Base-by-base conservation (phyloP, 2,797 vertebrate genomes). In the Eupleurogrammus muticus region DNA sequence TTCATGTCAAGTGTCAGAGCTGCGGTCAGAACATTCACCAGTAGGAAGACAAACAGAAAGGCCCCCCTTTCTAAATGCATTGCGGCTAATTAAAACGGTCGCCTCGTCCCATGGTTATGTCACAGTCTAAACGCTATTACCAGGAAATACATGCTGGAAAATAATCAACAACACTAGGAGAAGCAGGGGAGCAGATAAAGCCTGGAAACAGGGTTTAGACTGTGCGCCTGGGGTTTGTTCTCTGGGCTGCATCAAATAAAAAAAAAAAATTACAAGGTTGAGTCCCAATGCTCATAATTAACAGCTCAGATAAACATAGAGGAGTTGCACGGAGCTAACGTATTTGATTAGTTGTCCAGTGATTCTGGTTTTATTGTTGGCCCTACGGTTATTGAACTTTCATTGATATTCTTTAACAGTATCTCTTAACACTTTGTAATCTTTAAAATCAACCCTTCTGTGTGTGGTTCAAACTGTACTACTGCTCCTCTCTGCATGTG, bases 191-290 rank as follows among this genome's bases (percentile, higher is more conserved):
- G 46, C 20, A 42, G 19, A 52, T 51, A 56, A 80, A 83, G 62
- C 64, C 76, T 42, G 4, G 9, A 66, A 16, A 77, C 13, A 75
- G 53, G 73, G 80, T 74, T 88, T 77, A 66, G 59, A 81, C 36
- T 57, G 59, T 32, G 46, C 10, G 3, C 58, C 34, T 32, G 32
- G 58, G 73, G 24, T 70, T 82, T 73, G 44, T 64, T 73, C 64
- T 71, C 52, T 58, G 24, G 23, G 54, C 66, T 63, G 23, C 59
- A 57, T 63, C 0, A 11, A 54, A 67, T 47, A 57, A 55, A 46
- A 32, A 48, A 2, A 54, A 66, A 70, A 72, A 57, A 32, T 28
- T 47, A 38, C 69, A 61, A 66, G 51, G 72, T 65, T 1, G 7
- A 63, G 55, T 73, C 73, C 23, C 60, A 46, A 35, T 66, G 38